A percentile compares a stretch with the other conserved stretches of the same genome.
Evolutionary conservation across 2,888 invertebrate species (phyloP).

Genomic region (Synanthedon andrenaeformis): DNA sequence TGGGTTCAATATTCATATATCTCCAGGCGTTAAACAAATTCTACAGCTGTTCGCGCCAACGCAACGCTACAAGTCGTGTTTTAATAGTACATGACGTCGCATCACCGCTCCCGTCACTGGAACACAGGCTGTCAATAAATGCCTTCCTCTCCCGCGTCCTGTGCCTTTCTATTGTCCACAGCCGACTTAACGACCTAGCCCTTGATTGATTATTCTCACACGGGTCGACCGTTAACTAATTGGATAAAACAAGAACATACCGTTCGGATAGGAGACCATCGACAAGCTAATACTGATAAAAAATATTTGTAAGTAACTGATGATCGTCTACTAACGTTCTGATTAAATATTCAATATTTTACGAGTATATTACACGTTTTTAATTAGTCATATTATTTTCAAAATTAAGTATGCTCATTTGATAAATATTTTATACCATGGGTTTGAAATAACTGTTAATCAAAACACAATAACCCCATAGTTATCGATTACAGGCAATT

Average conservation of each 20-base stretch:
- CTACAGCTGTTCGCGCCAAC: background rate
- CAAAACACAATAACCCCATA: too few species aligned
- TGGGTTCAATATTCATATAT: too few species aligned
- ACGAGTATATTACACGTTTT: too few species aligned
- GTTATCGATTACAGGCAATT: too few species aligned
- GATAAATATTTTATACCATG: too few species aligned
- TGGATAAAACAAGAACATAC: background rate
- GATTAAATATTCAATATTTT: too few species aligned
- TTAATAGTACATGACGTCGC: slow-evolving; percentile 2
- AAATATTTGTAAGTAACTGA: background rate
- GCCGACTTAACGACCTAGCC: slow-evolving; percentile 7
- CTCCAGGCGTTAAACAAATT: too few species aligned
- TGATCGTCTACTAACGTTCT: too few species aligned
- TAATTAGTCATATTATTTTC: too few species aligned
- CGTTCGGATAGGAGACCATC: background rate
- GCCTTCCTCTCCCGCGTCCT: slow-evolving; percentile 4
- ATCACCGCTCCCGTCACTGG: slow-evolving; percentile 16
- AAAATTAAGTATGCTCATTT: too few species aligned
- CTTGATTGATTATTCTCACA: slow-evolving; percentile 8
- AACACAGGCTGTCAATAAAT: slow-evolving; percentile 22
- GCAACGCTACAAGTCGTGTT: background rate
- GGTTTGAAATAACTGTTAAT: too few species aligned
- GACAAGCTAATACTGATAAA: background rate
- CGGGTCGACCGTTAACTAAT: background rate
- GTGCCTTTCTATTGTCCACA: slow-evolving; percentile 6